Evolutionary conservation across 2,797 vertebrate species (phyloP).

Genomic region (Notolabrus celidotus): DNA sequence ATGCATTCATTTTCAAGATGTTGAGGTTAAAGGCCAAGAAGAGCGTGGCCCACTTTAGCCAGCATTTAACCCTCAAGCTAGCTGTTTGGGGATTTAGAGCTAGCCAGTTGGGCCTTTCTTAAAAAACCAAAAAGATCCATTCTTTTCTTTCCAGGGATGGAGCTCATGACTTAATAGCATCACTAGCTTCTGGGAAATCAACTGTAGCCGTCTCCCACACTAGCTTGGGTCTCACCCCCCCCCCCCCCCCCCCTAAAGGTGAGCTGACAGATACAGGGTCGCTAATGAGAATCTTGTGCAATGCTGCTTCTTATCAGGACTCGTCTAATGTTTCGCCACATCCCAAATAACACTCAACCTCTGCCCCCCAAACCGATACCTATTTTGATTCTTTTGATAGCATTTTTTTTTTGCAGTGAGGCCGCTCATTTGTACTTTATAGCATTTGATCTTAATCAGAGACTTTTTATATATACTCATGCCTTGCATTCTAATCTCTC

Average conservation of each 20-base stretch:
- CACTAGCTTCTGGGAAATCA: conserved; percentile 3
- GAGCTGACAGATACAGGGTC: conserved; percentile 13
- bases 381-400: conserved; percentile 11
- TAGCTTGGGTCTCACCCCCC: conserved; percentile 24
- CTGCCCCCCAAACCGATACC: conserved; percentile 14
- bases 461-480: conserved; percentile 18
- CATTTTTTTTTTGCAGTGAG: conserved; percentile 10
- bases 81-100: conserved; percentile 30
- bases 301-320: conserved; percentile 39
- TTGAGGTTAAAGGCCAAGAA: conserved; percentile 23
- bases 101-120: no score
- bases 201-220: conserved; percentile 5
- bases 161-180: conserved; percentile 12
- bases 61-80: conserved; percentile 30
- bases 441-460: conserved; percentile 47
- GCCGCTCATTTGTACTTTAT: conserved; percentile 31
- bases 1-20: conserved; percentile 6
- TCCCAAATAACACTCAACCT: conserved; percentile 26
- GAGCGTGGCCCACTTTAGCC: conserved; percentile 3
- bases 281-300: conserved; percentile 44
- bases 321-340: conserved; percentile 10
- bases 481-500: conserved; percentile 41
- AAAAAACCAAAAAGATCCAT: conserved; percentile 5
- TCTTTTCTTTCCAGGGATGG: conserved; percentile 1
- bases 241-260: conserved; percentile 6